These are phyloP conservation scores for Drosophila borborema DNA, from an alignment of 2,888 invertebrate species.

Conservation along the genomic window DNA sequence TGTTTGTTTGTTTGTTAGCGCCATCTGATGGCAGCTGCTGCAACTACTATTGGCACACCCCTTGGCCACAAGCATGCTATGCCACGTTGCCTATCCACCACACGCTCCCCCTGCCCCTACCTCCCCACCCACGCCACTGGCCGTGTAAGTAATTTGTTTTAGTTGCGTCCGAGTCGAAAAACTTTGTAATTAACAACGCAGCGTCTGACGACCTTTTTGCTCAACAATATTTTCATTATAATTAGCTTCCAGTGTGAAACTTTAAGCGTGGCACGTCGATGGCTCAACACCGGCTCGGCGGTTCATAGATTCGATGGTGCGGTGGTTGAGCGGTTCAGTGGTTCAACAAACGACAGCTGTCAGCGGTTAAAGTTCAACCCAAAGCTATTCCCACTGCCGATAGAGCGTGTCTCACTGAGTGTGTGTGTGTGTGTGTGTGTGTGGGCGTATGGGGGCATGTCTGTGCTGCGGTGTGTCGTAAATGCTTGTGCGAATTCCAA, in stretches of 20 bases:
- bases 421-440: background rate
- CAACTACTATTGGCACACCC: conserved; percentile 23
- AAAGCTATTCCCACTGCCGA: background rate
- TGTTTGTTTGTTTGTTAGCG: conserved; percentile 12
- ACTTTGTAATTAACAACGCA: conserved; percentile 73
- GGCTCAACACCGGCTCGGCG: conserved; percentile 23
- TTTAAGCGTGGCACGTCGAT: conserved; percentile 30
- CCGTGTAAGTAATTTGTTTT: conserved; percentile 61
- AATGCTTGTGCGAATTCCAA: conserved; percentile 12
- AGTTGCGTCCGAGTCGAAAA: conserved; percentile 68
- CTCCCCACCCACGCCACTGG: too few relatives aligned
- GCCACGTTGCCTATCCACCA: too few relatives aligned
- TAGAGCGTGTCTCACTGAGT: background rate
- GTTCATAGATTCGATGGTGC: conserved; percentile 10
- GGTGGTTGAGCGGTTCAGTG: conserved; percentile 19
- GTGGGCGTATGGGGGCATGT: background rate
- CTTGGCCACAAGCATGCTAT: conserved; percentile 1
- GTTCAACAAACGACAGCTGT: conserved; percentile 48
- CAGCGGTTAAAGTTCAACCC: conserved; percentile 40
- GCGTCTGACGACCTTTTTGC: conserved; percentile 52
- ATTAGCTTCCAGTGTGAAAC: conserved; percentile 47
- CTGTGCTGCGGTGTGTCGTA: conserved; percentile 3
- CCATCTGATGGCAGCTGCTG: conserved; percentile 29
- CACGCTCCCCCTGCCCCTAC: background rate
- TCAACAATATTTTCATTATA: conserved; percentile 58